Percentiles rank a stretch among this genome's conserved stretches.
phyloP scores from a whole-genome alignment of 1,140 invertebrate species.

The Pseudomyrmex flavicornis region DNA sequence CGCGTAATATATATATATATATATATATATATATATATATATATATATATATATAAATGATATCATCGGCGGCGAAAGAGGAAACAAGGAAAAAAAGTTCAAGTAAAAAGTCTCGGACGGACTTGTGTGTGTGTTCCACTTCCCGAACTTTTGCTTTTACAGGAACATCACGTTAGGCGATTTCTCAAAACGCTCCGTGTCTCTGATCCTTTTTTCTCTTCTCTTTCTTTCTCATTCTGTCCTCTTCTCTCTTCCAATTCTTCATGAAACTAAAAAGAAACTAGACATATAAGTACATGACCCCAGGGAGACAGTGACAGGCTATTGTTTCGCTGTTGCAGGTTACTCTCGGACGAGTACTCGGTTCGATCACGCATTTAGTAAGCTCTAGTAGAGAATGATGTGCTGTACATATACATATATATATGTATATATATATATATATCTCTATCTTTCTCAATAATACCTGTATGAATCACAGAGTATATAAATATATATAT shows the following conservation, averaged over 20 bases:
- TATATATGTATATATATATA: constrained; percentile 61
- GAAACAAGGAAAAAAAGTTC: constrained; percentile 10
- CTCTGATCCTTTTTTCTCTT: not conserved
- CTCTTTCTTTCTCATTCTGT: constrained; percentile 3
- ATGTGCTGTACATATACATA: constrained; percentile 82
- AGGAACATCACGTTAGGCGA: constrained; percentile 32
- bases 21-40: constrained; percentile 7
- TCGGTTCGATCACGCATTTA: constrained; percentile 85
- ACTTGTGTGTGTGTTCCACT: constrained; percentile 33
- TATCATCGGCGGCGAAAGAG: constrained; percentile 10
- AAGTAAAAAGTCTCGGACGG: constrained; percentile 30
- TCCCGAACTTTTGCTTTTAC: constrained; percentile 31
- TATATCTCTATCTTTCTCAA: constrained; percentile 44
- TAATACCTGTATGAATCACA: constrained; percentile 57
- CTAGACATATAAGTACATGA: constrained; percentile 77
- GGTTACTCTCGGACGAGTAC: constrained; percentile 85
- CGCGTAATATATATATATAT: too few relatives aligned
- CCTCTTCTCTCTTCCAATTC: not conserved
- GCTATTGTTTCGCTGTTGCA: constrained; percentile 85
- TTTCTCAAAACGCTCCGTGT: constrained; percentile 14
- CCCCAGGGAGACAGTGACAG: constrained; percentile 82
- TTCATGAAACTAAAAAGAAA: constrained; percentile 52
- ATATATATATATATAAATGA: not conserved
- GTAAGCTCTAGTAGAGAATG: constrained; percentile 84
- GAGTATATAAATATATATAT: constrained; percentile 63